Base-by-base conservation (phyloP, 2,113 vertebrate species). In the Ondatra zibethicus region DNA sequence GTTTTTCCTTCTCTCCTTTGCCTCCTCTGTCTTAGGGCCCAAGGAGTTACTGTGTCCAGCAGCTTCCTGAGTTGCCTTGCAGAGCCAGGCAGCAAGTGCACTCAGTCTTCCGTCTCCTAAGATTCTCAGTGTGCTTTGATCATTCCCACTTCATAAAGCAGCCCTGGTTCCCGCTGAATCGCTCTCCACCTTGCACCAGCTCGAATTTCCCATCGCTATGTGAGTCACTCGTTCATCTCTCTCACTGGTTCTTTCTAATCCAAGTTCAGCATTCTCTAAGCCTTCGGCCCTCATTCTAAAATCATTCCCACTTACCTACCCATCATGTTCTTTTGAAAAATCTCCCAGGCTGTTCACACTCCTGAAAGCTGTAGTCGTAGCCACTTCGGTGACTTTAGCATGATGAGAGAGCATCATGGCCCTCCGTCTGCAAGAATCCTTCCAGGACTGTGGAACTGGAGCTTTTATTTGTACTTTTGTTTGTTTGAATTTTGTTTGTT, bases 101-200 rank as follows among this genome's bases (percentile, higher is more conserved):
- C 58, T 39, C n/a, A 29, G 29, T 39, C 25, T 66, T 70, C 31
- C 58, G 23, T 91, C 31, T 17, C 19, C 23, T 72, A 33, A 65
- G 33, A 72, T 39, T 1, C 52, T 0, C 0, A n/a, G 13, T 47
- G 5, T 3, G 7, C 1, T 75, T 31, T 65, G 9, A 25, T 14
- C 29, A 12, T 78, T 90, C 2, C n/a, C 47, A 61, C 36, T 63
- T 88, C 31, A 39, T 72, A 89, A 91, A 87, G 27, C 10, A 5
- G 68, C 55, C 61, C 42, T 19, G 0, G 33, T 66, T 88, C 91
- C 19, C 75, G 47, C 23, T 77, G 11, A 39, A 77, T 17, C 1
- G 2, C 82, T 87, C 14, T 73, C 36, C 12, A 11, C 31, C 3
- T 45, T 33, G 1, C 23, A 58, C 16, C 63, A 33, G 7, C 63